Percentiles rank a stretch among this genome's conserved stretches.
phyloP scores from a whole-genome alignment of 2,113 vertebrate species.

The Gymnocephalus cernua region DNA sequence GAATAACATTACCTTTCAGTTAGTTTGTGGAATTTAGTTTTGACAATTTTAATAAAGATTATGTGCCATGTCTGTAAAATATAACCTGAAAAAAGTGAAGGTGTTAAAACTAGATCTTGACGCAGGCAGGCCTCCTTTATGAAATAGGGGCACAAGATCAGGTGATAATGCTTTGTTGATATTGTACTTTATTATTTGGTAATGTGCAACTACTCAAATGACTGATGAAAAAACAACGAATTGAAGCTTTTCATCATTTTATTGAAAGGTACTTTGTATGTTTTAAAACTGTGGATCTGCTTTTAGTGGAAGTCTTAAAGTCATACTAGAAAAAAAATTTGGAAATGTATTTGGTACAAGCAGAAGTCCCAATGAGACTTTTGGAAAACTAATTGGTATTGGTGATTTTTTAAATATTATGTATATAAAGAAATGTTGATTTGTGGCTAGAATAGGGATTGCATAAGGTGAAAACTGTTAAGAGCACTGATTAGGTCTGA shows the following conservation, averaged over 20 bases:
- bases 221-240: too few relatives aligned
- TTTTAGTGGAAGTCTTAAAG: neutral
- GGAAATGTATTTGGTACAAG: neutral
- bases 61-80: neutral
- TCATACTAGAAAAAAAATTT: neutral
- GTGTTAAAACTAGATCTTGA: neutral
- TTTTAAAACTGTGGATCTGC: neutral
- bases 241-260: neutral
- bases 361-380: neutral
- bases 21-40: neutral
- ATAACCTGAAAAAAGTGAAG: slow-evolving; percentile 3
- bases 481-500: slow-evolving; percentile 19
- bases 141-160: neutral
- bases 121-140: neutral
- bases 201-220: neutral
- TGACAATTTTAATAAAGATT: neutral
- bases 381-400: neutral
- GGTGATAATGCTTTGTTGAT: neutral
- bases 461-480: slow-evolving; percentile 8
- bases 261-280: neutral
- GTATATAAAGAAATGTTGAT: neutral
- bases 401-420: neutral
- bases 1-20: neutral
- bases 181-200: neutral
- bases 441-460: neutral